A percentile compares a stretch with the other conserved stretches of the same genome.
phyloP scores from a whole-genome alignment of 2,797 vertebrate species.

The Microctenopoma stevenorrisi region DNA sequence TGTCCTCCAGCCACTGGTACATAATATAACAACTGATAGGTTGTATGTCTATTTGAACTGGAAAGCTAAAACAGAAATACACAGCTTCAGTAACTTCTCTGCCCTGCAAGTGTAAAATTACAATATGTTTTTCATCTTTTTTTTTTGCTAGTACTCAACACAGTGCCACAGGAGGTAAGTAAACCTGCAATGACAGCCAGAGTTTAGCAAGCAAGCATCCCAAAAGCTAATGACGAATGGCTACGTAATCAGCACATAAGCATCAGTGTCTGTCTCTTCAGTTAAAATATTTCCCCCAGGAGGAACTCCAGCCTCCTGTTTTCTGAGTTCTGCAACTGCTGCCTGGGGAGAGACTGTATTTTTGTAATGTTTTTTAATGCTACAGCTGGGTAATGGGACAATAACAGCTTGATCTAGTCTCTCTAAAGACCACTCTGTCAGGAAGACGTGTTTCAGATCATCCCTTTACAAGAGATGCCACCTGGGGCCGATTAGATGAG shows the following conservation, averaged over 20 bases:
- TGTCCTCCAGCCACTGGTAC: neutral
- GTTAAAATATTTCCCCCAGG: conserved; percentile 24
- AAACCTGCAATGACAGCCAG: conserved; percentile 3
- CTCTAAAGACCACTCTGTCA: conserved; percentile 55
- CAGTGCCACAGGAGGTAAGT: neutral
- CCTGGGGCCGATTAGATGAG: conserved; percentile 47
- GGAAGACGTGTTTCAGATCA: conserved; percentile 55
- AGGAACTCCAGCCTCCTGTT: conserved; percentile 48
- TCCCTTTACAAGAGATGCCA: conserved; percentile 50
- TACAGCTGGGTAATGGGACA: conserved; percentile 66
- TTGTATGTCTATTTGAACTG: no score
- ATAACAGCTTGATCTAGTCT: conserved; percentile 61
- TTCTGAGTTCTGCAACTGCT: conserved; percentile 15
- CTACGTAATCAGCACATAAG: conserved; percentile 35
- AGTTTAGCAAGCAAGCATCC: conserved; percentile 15
- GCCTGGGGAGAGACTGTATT: conserved; percentile 13
- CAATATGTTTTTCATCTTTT: no score
- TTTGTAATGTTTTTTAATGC: conserved; percentile 41
- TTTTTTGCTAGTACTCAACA: no score
- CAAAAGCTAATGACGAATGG: conserved; percentile 35
- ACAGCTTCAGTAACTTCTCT: no score
- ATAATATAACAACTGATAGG: neutral
- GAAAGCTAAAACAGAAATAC: no score
- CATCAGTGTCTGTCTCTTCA: conserved; percentile 25
- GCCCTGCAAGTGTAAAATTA: no score